Evolutionary conservation across 2,888 invertebrate species (phyloP), one percentile per base, ranked within the genome.

Genomic region (Habrosyne pyritoides): DNA sequence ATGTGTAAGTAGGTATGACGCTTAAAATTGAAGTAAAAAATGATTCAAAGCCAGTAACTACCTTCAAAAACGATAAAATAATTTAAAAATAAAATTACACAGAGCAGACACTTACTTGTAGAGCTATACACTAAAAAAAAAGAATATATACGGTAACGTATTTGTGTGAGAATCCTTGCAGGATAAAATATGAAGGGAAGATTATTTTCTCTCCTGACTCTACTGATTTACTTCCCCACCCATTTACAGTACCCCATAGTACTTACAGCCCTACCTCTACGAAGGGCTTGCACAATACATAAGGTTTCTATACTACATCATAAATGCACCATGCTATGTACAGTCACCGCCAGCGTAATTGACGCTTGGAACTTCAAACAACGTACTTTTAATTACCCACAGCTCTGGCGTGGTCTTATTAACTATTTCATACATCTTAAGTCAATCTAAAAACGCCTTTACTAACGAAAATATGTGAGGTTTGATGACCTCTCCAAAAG

Each of bases 231-330:
- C 33, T n/a, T 33, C 33, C n/a, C 33, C 33, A n/a, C n/a, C 33
- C 33, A 30, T 42, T 18, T 42, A 42, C 42, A 18, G 18, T 18
- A 18, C 42, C 42, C 42, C 18, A 8, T 42, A 6, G 2, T 8
- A 42, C 42, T 42, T 2, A 42, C 42, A 42, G 18, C 42, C 42
- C 42, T 42, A 28, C 18, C 14, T 36, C n/a, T n/a, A n/a, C n/a
- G 33, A 12, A 66, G 53, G 59, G 59, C 54, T 62, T 53, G 54
- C 55, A 58, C 58, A 63, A 62, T 55, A 53, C 21, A 52, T 54
- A 62, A 49, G 42, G 63, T 53, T 36, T 14, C 14, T 18, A 14
- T 10, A 10, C 33, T 18, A n/a, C n/a, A 18, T 2, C 36, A 12
- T 42, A 42, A 7, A 14, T 42, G 8, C 18, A 42, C 18, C 2